These are phyloP conservation scores for Morbakka virulenta DNA, from an alignment of 30 jellyfish, hydroid and myxozoan species.

Conservation along the genomic window DNA sequence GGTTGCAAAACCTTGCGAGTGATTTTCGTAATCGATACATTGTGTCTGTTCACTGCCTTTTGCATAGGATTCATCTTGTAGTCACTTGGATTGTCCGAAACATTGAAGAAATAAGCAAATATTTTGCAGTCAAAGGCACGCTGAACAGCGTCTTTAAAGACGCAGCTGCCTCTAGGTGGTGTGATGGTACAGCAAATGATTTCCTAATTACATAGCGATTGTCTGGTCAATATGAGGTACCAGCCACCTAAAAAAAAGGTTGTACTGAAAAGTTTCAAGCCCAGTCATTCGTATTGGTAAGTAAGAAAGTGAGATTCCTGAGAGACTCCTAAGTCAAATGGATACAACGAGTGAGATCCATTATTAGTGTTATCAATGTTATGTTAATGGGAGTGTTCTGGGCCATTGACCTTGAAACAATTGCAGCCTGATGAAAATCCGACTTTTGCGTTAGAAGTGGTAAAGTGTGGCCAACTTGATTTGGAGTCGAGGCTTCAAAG, in stretches of 20 bases:
- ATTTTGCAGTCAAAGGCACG: background rate
- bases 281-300: too few relatives aligned
- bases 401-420: conserved; percentile 1
- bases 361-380: background rate
- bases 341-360: background rate
- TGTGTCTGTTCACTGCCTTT: background rate
- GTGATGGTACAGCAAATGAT: background rate
- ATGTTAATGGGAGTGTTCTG: background rate
- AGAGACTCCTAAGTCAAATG: background rate
- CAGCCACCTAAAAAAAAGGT: background rate
- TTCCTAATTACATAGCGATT: background rate
- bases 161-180: background rate
- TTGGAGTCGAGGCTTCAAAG: background rate
- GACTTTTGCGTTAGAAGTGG: background rate
- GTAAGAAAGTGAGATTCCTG: background rate
- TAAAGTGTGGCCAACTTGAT: background rate
- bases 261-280: too few relatives aligned
- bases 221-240: background rate
- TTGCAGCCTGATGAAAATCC: background rate
- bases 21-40: background rate
- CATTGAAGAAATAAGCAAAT: background rate
- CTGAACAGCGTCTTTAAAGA: background rate
- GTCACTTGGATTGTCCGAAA: too few relatives aligned
- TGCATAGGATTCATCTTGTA: background rate
- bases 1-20: too few relatives aligned